Base-by-base conservation (phyloP, 1,140 invertebrate species). In the Papilio helenus region DNA sequence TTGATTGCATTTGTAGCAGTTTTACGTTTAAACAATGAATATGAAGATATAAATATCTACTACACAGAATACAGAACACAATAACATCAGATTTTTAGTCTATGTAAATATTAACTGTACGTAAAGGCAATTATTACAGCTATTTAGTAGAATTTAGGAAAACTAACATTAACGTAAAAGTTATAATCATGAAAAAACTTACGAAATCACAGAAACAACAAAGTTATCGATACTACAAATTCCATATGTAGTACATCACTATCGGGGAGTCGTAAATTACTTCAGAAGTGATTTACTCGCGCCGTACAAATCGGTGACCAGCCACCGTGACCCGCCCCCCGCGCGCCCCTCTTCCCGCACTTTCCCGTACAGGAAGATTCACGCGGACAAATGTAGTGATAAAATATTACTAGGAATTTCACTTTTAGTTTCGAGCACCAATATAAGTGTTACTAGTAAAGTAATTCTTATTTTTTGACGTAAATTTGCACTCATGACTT, bases 271-370 rank as follows among this genome's bases (percentile, higher is more conserved):
- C 89, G 89, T 92, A 92, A 90, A 92, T 91, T 92, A 92, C 89
- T 91, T 89, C 86, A 90, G 87, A 89, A 90, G 91, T 90, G 89
- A 92, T 91, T 91, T 91, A 91, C 87, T 89, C 85, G 80, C 80
- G 80, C 84, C 83, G 86, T 89, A 90, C 88, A 91, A 92, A 91
- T 85, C 88, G 87, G 81, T 85, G 80, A 86, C 86, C 87, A 87
- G 87, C 85, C 86, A 85, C 81, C 80, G 79, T 84, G 83, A 81
- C 88, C 86, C 85, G 88, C 84, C 84, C 85, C 84, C 84, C 84
- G 84, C 81, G 76, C 49, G 51, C 46, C 26, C 20, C 49, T 16
- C 26, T 39, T n/a, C 61, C 26, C 5, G 4, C 55, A 42, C 44
- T 34, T 18, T 20, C 18, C 58, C 2, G 18, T 16, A 61, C 49